Conservation (phyloP, 2,113 vertebrate genomes). For the Cheirogaleus medius region DNA sequence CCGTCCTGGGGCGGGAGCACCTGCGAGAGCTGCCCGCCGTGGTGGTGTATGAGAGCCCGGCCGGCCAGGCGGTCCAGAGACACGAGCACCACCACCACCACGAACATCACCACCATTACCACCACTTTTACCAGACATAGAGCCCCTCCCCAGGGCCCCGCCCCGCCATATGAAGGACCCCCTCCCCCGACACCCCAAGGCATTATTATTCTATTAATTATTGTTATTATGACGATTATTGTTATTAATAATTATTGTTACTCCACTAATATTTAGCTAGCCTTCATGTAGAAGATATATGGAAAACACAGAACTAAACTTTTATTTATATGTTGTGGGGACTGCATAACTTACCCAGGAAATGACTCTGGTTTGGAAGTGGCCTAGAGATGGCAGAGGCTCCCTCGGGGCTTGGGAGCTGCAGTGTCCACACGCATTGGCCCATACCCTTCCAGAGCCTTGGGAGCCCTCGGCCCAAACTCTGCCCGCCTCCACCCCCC, state of each 20-base stretch:
- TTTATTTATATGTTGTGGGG: slow-evolving; percentile 87
- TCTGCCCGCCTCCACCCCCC: slow-evolving; percentile 57
- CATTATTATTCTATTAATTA: slow-evolving; percentile 80
- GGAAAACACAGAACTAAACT: slow-evolving; percentile 82
- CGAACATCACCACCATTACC: slow-evolving; percentile 99
- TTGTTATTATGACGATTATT: slow-evolving; percentile 79
- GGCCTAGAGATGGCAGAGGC: slow-evolving; percentile 74
- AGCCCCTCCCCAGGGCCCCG: slow-evolving; percentile 21
- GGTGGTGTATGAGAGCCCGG: slow-evolving; percentile 93
- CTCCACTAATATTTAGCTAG: slow-evolving; percentile 86
- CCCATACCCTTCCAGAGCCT: slow-evolving; percentile 73
- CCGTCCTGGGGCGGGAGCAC: slow-evolving; percentile 92
- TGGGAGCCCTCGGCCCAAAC: slow-evolving; percentile 68
- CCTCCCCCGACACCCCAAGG: slow-evolving; percentile 55
- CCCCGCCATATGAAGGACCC: slow-evolving; percentile 78
- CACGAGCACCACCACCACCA: slow-evolving; percentile 99
- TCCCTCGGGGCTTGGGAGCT: slow-evolving; percentile 70
- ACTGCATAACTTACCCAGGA: slow-evolving; percentile 78
- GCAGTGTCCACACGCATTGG: slow-evolving; percentile 64
- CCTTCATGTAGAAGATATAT: slow-evolving; percentile 84
- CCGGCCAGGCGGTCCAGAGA: slow-evolving; percentile 95
- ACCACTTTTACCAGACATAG: slow-evolving; percentile 99
- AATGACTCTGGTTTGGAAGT: slow-evolving; percentile 74
- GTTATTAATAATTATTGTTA: slow-evolving; percentile 84
- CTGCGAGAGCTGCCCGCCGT: slow-evolving; percentile 91